phyloP scores from a whole-genome alignment of 2,113 vertebrate species.

The Actenoides hombroni region DNA sequence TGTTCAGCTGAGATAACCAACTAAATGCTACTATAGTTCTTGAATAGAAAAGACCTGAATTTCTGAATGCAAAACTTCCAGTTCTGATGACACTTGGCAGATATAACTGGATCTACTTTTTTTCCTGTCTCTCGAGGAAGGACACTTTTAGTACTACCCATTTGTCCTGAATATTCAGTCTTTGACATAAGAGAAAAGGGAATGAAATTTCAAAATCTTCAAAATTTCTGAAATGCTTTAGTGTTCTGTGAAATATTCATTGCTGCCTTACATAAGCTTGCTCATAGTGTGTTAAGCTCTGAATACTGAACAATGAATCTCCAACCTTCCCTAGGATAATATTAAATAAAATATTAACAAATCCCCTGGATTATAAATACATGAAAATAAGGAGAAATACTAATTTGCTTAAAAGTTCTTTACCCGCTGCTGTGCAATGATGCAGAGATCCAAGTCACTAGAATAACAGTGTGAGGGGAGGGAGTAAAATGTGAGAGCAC shows the following conservation, averaged over 20 bases:
- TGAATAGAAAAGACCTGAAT: neutral
- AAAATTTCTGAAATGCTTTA: neutral
- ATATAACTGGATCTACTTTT: neutral
- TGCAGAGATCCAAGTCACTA: neutral
- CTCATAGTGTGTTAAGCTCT: neutral
- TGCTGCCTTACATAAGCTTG: neutral
- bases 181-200: neutral
- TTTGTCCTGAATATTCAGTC: neutral
- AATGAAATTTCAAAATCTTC: neutral
- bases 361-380: neutral
- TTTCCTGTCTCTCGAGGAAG: neutral
- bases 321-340: neutral
- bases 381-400: neutral
- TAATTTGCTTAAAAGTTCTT: neutral
- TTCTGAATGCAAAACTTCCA: neutral
- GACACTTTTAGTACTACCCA: neutral
- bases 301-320: neutral
- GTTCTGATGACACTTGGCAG: neutral
- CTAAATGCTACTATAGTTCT: neutral
- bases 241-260: neutral
- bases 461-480: neutral
- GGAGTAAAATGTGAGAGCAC: neutral
- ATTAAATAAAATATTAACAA: neutral
- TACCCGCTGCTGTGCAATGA: neutral
- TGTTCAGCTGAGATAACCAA: neutral